Base-by-base conservation (phyloP, 2,888 invertebrate species). In the Automeris io region DNA sequence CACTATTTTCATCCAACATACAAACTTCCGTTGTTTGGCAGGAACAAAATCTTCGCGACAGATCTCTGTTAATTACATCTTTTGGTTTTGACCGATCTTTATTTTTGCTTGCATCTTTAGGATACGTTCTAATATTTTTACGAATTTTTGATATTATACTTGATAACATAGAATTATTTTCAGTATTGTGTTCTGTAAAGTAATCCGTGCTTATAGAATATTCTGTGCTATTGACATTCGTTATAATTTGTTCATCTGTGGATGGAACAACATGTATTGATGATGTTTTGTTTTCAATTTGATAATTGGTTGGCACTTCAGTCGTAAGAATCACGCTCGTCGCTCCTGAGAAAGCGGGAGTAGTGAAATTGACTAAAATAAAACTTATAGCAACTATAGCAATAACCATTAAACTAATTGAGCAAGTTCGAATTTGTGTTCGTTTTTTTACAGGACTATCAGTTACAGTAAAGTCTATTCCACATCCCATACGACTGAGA, bases 21-120 rank as follows among this genome's bases (percentile, higher is more conserved):
- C 91, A 91, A 42, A 91, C 89, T 72, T 91, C 90, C 47, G 73
- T 70, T 45, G 51, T 80, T 73, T 83, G 78, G 79, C 88, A 89
- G 76, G 80, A 76, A 56, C 88, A 88, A 66, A 85, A 83, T 51
- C 62, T 77, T 59, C 69, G 58, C 34, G 79, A 72, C 51, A 79
- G 51, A 57, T 82, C 77, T 70, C 74, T 68, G 50, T 75, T 79
- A 43, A 62, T 72, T 35, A 77, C 68, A 24, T 83, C 75, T 46
- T 74, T 81, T 40, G 70, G 66, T 47, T 63, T 73, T 41, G 49
- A 43, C 43, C 52, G 65, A 44, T 65, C 57, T 43, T 64, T 54
- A 39, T 51, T 54, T 37, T 66, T 73, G 37, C 53, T 69, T 21
- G 54, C 45, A 43, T 64, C 56, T 55, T 70, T 85, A 19, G 80